A percentile compares a stretch with the other conserved stretches of the same genome.
Conservation (phyloP, 2,888 invertebrate genomes). For the Idaea dimidiata region DNA sequence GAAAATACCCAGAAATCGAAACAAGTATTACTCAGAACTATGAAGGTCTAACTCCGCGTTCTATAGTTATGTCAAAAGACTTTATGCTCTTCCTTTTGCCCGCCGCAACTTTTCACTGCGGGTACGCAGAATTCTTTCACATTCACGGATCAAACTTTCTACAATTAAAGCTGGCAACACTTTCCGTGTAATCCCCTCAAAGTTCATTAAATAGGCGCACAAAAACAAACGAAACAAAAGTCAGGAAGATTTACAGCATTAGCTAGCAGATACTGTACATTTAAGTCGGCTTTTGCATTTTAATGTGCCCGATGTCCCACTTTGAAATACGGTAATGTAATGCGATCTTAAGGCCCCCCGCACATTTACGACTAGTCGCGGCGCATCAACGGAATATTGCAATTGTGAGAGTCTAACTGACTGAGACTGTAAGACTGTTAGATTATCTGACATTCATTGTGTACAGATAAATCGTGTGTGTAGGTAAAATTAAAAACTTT, state of each 20-base stretch:
- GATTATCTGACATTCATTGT: no score
- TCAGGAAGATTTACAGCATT: conserved; percentile 16
- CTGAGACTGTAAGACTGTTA: no score
- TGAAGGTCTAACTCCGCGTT: no score
- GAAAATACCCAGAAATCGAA: no score
- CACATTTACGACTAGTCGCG: neutral
- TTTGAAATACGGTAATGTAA: conserved; percentile 34
- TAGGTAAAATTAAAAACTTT: no score
- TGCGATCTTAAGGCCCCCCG: conserved; percentile 20
- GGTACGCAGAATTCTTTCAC: neutral
- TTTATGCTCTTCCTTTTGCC: no score
- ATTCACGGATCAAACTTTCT: neutral
- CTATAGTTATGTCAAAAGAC: no score
- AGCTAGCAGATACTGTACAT: conserved; percentile 32
- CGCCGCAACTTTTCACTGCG: no score
- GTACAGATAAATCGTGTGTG: no score
- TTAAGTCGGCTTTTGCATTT: conserved; percentile 48
- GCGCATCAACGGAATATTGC: no score
- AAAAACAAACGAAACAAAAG: conserved; percentile 1
- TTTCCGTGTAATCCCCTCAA: neutral
- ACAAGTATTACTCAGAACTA: no score
- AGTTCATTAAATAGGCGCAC: neutral
- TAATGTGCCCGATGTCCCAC: conserved; percentile 37
- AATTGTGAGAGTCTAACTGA: no score
- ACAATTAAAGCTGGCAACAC: neutral